Evolutionary conservation across 2,113 vertebrate genomes (phyloP).

Genomic region (Pygathrix nemaeus): DNA sequence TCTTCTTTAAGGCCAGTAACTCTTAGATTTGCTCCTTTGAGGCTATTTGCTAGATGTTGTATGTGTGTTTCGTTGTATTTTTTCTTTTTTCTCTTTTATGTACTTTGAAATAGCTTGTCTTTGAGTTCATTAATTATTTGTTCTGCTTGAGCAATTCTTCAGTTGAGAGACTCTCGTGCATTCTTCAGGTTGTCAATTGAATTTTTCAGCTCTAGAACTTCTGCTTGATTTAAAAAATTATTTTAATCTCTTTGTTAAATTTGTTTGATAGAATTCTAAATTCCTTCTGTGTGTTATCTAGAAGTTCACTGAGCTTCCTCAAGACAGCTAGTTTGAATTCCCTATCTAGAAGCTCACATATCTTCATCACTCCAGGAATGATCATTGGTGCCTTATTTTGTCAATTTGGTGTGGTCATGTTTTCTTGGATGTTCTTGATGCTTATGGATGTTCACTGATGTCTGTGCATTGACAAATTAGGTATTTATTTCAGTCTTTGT

Average conservation of each 20-base stretch:
- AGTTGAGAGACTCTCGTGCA: background rate
- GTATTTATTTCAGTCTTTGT: background rate
- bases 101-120: background rate
- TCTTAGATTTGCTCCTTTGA: background rate
- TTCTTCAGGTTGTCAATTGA: background rate
- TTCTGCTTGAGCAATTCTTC: background rate
- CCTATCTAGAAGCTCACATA: background rate
- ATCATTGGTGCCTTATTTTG: background rate
- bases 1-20: background rate
- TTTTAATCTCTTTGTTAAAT: background rate
- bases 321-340: background rate
- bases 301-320: background rate
- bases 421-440: background rate
- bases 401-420: background rate
- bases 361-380: background rate
- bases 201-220: background rate
- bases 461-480: background rate
- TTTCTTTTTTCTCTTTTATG: background rate
- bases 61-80: background rate
- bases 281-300: background rate
- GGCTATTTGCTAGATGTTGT: background rate
- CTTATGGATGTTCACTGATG: background rate
- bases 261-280: background rate
- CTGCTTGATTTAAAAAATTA: background rate
- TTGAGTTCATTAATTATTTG: background rate